Conservation (phyloP, 1,140 invertebrate species). For the Euwallacea similis region DNA sequence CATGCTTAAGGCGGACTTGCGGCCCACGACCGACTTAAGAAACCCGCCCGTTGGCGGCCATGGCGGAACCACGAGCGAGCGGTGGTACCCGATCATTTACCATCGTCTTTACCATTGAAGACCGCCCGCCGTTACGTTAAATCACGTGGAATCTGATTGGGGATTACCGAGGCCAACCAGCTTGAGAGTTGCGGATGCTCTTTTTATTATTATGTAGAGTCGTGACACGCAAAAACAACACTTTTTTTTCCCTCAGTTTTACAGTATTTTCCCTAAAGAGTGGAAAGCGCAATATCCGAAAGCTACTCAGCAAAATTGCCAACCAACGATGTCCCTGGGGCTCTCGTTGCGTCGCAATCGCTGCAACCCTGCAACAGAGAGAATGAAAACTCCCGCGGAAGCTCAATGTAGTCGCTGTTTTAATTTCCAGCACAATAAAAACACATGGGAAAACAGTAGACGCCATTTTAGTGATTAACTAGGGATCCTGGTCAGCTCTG, state of each 20-base stretch:
- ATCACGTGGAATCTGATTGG: neutral
- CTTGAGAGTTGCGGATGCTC: neutral
- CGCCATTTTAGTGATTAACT: slow-evolving; percentile 57
- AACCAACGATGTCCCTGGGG: slow-evolving; percentile 8
- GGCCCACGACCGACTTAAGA: neutral
- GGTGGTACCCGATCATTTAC: neutral
- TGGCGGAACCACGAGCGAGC: neutral
- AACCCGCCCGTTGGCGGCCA: neutral
- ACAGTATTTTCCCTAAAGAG: neutral
- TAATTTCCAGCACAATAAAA: slow-evolving; percentile 57
- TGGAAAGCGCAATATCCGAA: neutral
- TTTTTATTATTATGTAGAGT: neutral
- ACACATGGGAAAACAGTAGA: slow-evolving; percentile 57
- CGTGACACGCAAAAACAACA: neutral
- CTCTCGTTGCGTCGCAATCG: neutral
- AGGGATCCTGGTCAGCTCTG: slow-evolving; percentile 52
- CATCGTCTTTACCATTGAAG: neutral
- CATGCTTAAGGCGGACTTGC: neutral
- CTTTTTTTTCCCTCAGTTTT: neutral
- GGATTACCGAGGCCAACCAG: slow-evolving; percentile 1
- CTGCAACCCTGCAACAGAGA: neutral
- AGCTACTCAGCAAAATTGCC: slow-evolving; percentile 19
- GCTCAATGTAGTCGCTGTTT: slow-evolving; percentile 53
- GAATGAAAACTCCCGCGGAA: slow-evolving; percentile 41
- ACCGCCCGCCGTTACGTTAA: neutral